phyloP scores from a whole-genome alignment of 2,113 vertebrate genomes.

The Empidonax alnorum region DNA sequence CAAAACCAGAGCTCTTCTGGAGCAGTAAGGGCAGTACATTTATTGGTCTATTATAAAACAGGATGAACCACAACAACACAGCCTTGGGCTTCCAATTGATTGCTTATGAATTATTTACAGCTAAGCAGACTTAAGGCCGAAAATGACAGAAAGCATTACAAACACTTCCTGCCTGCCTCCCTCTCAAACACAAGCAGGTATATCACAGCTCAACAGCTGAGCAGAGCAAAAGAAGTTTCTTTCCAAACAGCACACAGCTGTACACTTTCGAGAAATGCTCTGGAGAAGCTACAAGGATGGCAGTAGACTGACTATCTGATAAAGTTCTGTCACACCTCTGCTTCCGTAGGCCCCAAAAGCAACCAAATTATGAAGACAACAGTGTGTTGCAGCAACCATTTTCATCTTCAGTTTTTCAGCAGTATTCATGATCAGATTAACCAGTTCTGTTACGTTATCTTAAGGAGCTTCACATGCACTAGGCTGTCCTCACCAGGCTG shows the following conservation, averaged over 20 bases:
- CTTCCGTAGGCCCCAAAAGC: fast-evolving
- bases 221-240: background rate
- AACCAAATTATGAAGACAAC: background rate
- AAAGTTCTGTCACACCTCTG: background rate
- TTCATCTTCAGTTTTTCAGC: background rate
- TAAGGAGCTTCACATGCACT: background rate
- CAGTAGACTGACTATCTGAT: background rate
- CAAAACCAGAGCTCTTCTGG: background rate
- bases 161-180: background rate
- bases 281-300: background rate
- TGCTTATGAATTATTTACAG: background rate
- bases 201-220: background rate
- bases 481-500: background rate
- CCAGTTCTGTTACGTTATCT: background rate
- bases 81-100: background rate
- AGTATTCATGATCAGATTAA: background rate
- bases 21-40: background rate
- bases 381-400: background rate
- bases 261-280: background rate
- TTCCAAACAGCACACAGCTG: background rate
- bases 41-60: background rate
- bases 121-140: background rate
- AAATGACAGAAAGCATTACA: background rate
- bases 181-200: background rate
- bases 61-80: background rate